phyloP scores from a whole-genome alignment of 1,140 invertebrate genomes.

The Scylla paramamosain region DNA sequence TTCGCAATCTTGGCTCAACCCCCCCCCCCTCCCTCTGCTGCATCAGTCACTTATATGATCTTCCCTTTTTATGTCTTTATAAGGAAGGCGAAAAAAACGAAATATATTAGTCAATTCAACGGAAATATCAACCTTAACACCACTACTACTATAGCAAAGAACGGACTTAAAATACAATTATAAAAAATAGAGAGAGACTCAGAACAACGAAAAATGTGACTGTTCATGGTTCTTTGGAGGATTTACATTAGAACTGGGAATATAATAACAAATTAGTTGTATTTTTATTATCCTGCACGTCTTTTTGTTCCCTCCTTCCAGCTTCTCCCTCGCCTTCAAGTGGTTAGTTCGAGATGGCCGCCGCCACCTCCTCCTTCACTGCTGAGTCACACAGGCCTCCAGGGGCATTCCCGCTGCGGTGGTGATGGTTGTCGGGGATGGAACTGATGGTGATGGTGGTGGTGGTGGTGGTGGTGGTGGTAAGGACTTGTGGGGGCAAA shows the following conservation, averaged over 20 bases:
- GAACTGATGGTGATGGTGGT: background rate
- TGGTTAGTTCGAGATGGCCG: background rate
- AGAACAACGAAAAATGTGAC: no score
- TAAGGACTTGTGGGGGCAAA: background rate
- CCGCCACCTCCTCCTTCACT: background rate
- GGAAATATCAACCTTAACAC: no score
- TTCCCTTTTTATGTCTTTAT: no score
- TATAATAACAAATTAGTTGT: background rate
- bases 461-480: background rate
- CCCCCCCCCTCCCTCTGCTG: no score
- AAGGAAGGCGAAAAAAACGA: no score
- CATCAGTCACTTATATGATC: no score
- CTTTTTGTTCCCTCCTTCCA: background rate
- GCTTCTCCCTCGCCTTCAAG: background rate
- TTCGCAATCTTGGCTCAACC: no score
- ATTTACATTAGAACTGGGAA: background rate
- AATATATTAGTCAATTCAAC: no score
- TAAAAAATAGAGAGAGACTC: no score
- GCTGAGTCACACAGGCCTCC: background rate
- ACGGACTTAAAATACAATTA: no score
- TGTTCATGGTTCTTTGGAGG: background rate
- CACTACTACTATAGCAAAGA: no score
- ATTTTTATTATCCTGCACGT: background rate
- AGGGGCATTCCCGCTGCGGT: constrained; percentile 7
- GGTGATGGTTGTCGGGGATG: background rate